phyloP scores from a whole-genome alignment of 2,888 invertebrate species.

The Noctua fimbriata region DNA sequence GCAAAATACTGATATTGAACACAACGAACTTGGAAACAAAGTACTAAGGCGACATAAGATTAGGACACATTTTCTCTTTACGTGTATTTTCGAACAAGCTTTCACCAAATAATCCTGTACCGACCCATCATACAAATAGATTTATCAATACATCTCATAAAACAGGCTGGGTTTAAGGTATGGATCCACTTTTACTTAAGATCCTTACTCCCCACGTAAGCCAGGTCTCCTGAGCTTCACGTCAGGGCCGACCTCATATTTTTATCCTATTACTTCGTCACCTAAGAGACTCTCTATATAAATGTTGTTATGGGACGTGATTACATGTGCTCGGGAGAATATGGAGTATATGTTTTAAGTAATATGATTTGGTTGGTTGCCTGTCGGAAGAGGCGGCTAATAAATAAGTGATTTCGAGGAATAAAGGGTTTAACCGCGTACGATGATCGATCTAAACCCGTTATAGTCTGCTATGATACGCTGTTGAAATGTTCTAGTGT shows the following conservation, averaged over 20 bases:
- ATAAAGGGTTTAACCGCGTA: neutral
- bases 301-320: slow-evolving; percentile 31
- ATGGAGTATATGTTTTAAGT: slow-evolving; percentile 1
- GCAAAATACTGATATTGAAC: slow-evolving; percentile 51
- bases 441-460: neutral
- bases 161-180: slow-evolving; percentile 25
- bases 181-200: slow-evolving; percentile 30
- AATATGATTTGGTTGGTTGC: neutral
- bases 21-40: slow-evolving; percentile 16
- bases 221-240: slow-evolving; percentile 20
- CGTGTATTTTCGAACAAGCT: slow-evolving; percentile 19
- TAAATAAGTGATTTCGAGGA: neutral
- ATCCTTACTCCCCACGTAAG: slow-evolving; percentile 37
- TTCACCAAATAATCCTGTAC: slow-evolving; percentile 41
- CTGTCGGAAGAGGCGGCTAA: neutral
- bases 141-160: slow-evolving; percentile 42
- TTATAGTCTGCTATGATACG: neutral
- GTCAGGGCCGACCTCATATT: slow-evolving; percentile 23
- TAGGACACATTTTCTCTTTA: slow-evolving; percentile 39
- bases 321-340: slow-evolving; percentile 17
- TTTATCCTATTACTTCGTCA: slow-evolving; percentile 42
- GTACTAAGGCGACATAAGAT: slow-evolving; percentile 10
- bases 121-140: slow-evolving; percentile 31
- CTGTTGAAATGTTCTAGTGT: neutral
- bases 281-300: slow-evolving; percentile 31